Evolutionary conservation across 2,797 vertebrate genomes (phyloP), one percentile per base, ranked within the genome.

Genomic region (Sebastes kiyomatsui): DNA sequence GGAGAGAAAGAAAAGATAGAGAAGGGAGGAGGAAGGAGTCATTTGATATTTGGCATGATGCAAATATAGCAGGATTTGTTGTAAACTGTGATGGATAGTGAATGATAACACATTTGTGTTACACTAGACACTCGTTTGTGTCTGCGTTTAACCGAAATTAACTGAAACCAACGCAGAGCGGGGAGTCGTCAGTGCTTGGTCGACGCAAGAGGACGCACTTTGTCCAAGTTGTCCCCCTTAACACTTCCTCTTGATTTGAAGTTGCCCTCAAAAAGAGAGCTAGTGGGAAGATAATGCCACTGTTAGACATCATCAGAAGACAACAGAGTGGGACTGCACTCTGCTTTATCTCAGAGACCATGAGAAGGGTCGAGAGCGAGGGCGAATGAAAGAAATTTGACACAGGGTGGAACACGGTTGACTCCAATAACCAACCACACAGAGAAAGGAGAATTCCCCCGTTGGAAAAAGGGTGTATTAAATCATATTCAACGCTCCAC

Each of bases 401-500:
- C 54, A 49, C 30, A 27, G 38, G 18, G 13, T 65, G 46, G 69
- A 35, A 49, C 10, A 16, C 30, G 32, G 38, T 28, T 22, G 54
- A 67, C 67, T 78, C 42, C 38, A 42, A 68, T 12, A 55, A 60
- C 14, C 12, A 72, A 16, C 14, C 46, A 20, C 11, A 35, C 1
- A 22, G 38, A 20, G 58, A 27, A 42, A 38, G 22, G 42, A 72
- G 27, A 60, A 38, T 74, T 61, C 54, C 30, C 60, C 52, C 7
- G 1, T 14, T 67, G 56, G 49, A 59, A 60, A 64, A 61, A 60
- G 35, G 9, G 5, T 27, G 7, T 14, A 75, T 82, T 52, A 82
- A 85, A 84, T 90, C 59, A 90, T 88, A 84, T 82, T 67, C 55
- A 5, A 16, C 35, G 64, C 67, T 79, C 73, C 66, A 80, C 72